Conservation (phyloP, 2,797 vertebrate genomes). For the Pangasius macronema region DNA sequence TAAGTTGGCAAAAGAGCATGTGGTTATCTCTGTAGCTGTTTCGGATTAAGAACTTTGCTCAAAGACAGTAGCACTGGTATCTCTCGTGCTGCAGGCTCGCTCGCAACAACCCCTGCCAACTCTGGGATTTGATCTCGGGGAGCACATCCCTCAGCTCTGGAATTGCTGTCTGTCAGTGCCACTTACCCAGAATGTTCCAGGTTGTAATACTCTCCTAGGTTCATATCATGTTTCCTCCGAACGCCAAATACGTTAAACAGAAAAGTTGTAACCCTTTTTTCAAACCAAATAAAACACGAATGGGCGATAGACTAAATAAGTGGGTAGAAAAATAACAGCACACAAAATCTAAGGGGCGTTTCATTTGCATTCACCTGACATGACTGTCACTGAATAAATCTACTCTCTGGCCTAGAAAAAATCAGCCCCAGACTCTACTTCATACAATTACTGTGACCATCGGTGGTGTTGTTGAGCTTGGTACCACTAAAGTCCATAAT, state of each 20-base stretch:
- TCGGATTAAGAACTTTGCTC: conserved; percentile 25
- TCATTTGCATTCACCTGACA: background rate
- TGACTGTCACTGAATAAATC: background rate
- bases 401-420: background rate
- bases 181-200: background rate
- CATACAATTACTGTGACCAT: background rate
- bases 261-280: background rate
- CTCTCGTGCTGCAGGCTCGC: conserved; percentile 13
- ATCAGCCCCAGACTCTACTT: background rate
- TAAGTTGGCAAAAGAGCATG: conserved; percentile 8
- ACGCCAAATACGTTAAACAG: background rate
- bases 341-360: background rate
- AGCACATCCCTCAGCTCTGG: background rate
- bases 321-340: background rate
- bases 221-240: background rate
- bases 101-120: conserved; percentile 13
- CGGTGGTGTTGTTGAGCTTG: background rate
- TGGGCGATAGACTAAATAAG: background rate
- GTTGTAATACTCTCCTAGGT: background rate
- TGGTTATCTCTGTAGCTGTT: conserved; percentile 12
- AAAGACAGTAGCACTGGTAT: conserved; percentile 14
- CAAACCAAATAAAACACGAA: background rate
- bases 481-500: background rate
- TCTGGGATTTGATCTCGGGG: conserved; percentile 10
- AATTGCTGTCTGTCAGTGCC: background rate